These are phyloP conservation scores for Globodera ellingtonae DNA, from an alignment of 1,140 invertebrate genomes.

Conservation along the genomic window DNA sequence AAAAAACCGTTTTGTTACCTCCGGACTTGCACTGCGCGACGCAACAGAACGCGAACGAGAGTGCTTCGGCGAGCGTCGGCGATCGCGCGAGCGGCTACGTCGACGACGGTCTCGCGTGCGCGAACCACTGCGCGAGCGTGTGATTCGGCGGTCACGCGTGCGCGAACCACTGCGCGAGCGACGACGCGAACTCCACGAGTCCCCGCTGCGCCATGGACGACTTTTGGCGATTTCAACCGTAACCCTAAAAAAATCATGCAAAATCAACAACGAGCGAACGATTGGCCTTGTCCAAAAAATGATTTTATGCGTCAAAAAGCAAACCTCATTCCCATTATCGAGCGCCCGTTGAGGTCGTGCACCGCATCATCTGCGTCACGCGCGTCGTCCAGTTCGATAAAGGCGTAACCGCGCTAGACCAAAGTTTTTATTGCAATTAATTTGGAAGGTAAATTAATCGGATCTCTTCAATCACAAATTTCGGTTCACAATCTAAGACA, in stretches of 20 bases:
- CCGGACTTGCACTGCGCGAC: constrained; percentile 6
- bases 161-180: constrained; percentile 28
- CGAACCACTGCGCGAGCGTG: constrained; percentile 30
- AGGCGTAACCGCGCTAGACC: constrained; percentile 45
- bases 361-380: constrained; percentile 53
- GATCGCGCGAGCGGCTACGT: constrained; percentile 3
- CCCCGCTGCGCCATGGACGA: constrained; percentile 37
- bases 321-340: constrained; percentile 52
- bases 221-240: constrained; percentile 53
- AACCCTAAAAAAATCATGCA: constrained; percentile 35
- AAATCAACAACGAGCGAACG: no score
- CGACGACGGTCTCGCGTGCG: constrained; percentile 19
- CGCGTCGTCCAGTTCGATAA: constrained; percentile 45
- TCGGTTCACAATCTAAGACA: no score
- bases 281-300: no score
- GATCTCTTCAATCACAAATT: no score
- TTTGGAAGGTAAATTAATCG: no score
- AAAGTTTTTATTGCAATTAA: no score
- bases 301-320: not conserved
- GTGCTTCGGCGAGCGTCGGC: constrained; percentile 1
- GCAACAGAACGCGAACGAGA: constrained; percentile 26
- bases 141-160: constrained; percentile 27
- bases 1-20: not conserved
- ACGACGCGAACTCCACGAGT: constrained; percentile 31
- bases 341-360: constrained; percentile 49